Evolutionary conservation across 1,140 invertebrate species (phyloP).

Genomic region (Ericerus pela): DNA sequence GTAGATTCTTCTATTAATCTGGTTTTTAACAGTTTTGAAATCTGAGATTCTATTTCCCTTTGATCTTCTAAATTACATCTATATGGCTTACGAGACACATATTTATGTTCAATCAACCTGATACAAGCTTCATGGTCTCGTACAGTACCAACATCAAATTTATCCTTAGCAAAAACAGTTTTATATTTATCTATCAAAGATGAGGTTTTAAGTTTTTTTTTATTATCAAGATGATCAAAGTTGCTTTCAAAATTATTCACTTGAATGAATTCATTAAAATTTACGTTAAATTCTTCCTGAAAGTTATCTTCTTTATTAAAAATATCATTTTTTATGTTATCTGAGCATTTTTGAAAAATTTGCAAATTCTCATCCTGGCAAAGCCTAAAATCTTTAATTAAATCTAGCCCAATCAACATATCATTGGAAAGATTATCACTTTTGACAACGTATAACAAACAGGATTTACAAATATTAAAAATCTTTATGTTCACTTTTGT

Average conservation of each 20-base stretch:
- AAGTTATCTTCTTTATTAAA: too few relatives aligned
- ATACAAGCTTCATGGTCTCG: conserved; percentile 26
- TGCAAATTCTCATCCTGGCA: conserved; percentile 8
- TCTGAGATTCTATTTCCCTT: conserved; percentile 29
- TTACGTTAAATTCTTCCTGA: not conserved
- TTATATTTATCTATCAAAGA: conserved; percentile 23
- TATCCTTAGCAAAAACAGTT: conserved; percentile 25
- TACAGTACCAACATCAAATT: conserved; percentile 23
- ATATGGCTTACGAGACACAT: conserved; percentile 26
- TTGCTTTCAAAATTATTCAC: conserved; percentile 22
- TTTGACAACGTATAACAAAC: too few relatives aligned
- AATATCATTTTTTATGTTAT: too few relatives aligned
- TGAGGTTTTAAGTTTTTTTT: conserved; percentile 24
- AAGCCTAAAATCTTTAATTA: conserved; percentile 18
- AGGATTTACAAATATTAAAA: not conserved
- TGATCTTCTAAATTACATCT: conserved; percentile 28
- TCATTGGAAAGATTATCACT: conserved; percentile 8
- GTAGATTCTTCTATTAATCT: conserved; percentile 29
- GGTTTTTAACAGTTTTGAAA: conserved; percentile 27
- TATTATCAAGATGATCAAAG: conserved; percentile 22
- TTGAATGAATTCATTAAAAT: conserved; percentile 16
- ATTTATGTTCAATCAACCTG: conserved; percentile 24
- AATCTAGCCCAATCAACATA: conserved; percentile 16
- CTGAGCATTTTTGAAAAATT: too few relatives aligned
- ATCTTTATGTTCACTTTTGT: conserved; percentile 8